Conservation (phyloP, 2,113 vertebrate genomes). For the Hemicordylus capensis region DNA sequence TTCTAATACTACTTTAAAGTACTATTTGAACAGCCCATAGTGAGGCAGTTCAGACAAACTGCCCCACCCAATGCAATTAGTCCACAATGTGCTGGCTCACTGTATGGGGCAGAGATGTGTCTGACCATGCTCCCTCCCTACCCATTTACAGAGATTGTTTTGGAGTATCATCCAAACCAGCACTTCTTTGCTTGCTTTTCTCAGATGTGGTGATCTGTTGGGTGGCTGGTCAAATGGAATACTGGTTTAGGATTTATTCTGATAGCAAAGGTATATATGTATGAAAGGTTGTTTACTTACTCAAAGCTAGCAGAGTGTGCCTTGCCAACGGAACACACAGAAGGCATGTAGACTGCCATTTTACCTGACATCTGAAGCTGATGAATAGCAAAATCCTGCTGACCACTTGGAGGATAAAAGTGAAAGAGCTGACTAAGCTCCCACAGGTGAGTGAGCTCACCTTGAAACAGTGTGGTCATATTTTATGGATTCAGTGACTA, state of each 20-base stretch:
- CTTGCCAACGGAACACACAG: constrained; percentile 26
- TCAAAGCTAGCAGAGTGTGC: background rate
- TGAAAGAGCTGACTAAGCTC: background rate
- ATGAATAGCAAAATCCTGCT: background rate
- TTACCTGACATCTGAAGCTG: background rate
- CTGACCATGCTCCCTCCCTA: too few species aligned
- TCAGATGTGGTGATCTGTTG: constrained; percentile 32
- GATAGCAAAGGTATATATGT: constrained; percentile 11
- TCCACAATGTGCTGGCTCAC: too few species aligned
- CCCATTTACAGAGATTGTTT: too few species aligned
- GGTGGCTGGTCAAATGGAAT: constrained; percentile 35
- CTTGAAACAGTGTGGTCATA: background rate
- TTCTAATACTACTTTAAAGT: too few species aligned
- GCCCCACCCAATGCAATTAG: too few species aligned
- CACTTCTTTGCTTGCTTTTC: constrained; percentile 40
- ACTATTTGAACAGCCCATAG: too few species aligned
- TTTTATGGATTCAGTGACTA: background rate
- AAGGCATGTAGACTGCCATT: background rate
- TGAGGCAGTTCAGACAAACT: too few species aligned
- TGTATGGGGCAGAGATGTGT: too few species aligned
- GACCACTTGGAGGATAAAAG: background rate
- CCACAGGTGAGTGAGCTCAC: background rate
- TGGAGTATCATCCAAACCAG: too few species aligned
- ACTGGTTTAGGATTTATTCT: constrained; percentile 27
- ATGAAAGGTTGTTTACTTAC: constrained; percentile 26